Percentiles rank a stretch among this genome's conserved stretches.
phyloP scores from a whole-genome alignment of 2,888 invertebrate species.

The Idaea straminata region DNA sequence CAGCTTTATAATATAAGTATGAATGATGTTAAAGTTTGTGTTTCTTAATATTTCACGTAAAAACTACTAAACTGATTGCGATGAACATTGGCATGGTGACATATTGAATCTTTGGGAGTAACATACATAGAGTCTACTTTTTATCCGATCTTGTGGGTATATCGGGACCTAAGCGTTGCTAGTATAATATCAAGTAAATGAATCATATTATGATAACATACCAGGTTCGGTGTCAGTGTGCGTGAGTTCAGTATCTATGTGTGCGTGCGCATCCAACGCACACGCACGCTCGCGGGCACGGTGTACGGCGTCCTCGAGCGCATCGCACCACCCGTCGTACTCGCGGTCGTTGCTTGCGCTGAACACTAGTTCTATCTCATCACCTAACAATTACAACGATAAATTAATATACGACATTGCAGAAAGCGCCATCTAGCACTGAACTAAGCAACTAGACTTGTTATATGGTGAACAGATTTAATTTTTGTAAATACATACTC shows the following conservation, averaged over 20 bases:
- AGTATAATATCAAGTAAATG: too few relatives aligned
- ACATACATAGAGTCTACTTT: too few relatives aligned
- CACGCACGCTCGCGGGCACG: slow-evolving; percentile 35
- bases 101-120: too few relatives aligned
- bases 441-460: background rate
- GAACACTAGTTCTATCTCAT: slow-evolving; percentile 88
- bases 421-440: background rate
- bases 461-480: too few relatives aligned
- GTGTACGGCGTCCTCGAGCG: slow-evolving; percentile 80
- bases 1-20: too few relatives aligned
- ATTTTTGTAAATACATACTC: too few relatives aligned
- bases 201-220: background rate
- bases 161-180: too few relatives aligned
- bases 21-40: too few relatives aligned
- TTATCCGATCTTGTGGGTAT: too few relatives aligned
- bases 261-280: slow-evolving; percentile 7
- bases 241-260: slow-evolving; percentile 55
- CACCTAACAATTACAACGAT: slow-evolving; percentile 49
- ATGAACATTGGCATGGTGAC: too few relatives aligned
- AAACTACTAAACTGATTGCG: too few relatives aligned
- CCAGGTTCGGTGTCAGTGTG: slow-evolving; percentile 34
- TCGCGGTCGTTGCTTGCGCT: slow-evolving; percentile 94
- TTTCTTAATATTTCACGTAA: too few relatives aligned
- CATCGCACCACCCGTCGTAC: slow-evolving; percentile 92
- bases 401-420: background rate